Percentiles rank a stretch among this genome's conserved stretches.
Evolutionary conservation across 2,797 vertebrate genomes (phyloP).

Genomic region (Buphagus erythrorhynchus): DNA sequence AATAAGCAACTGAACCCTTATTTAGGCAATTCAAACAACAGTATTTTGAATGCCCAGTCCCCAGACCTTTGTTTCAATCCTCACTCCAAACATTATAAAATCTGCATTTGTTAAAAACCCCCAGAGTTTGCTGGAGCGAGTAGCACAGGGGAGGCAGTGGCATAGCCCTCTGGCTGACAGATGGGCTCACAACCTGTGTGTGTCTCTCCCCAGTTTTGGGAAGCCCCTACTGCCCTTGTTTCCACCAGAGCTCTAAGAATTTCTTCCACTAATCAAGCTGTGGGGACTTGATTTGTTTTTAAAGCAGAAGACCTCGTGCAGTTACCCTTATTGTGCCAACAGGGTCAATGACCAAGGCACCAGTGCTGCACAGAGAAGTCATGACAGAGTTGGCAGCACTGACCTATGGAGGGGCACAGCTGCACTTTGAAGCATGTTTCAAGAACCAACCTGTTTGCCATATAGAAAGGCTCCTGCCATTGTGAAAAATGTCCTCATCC

Average conservation of each 20-base stretch:
- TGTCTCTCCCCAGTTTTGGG: not conserved
- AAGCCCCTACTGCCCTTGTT: not conserved
- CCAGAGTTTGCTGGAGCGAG: not conserved
- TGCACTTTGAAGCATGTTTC: not conserved
- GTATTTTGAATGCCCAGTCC: not conserved
- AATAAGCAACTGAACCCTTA: not conserved
- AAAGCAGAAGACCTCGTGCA: not conserved
- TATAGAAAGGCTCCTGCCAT: not conserved
- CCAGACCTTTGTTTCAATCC: not conserved
- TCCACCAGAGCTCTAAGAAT: not conserved
- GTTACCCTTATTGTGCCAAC: not conserved
- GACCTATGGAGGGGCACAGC: not conserved
- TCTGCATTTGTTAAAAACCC: not conserved
- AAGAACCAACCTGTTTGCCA: not conserved
- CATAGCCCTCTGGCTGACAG: not conserved
- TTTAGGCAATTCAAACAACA: not conserved
- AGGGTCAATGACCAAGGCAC: not conserved
- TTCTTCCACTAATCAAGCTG: not conserved
- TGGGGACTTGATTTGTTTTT: not conserved
- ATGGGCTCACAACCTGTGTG: accelerated
- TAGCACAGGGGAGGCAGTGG: not conserved
- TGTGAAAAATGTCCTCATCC: not conserved
- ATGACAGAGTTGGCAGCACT: not conserved
- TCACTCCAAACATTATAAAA: not conserved
- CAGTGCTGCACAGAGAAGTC: not conserved